Conservation (phyloP, 1,140 invertebrate species). For the Drosophila lowei region DNA sequence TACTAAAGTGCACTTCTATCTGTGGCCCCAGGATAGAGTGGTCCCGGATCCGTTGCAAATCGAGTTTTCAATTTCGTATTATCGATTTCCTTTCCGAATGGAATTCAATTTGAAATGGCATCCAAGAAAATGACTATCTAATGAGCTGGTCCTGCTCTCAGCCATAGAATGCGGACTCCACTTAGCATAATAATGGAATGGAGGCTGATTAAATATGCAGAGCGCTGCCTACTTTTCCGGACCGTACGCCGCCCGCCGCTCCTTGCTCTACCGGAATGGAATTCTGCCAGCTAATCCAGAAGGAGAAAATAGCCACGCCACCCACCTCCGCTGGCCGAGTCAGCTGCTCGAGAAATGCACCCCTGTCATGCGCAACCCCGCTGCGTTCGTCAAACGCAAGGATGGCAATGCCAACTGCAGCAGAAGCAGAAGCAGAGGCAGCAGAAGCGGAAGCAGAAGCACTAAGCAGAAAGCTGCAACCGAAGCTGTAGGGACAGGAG, state of each 20-base stretch:
- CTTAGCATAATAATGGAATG: slow-evolving; percentile 62
- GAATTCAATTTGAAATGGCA: slow-evolving; percentile 56
- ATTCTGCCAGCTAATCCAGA: slow-evolving; percentile 4
- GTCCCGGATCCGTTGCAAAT: background rate
- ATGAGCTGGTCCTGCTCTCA: slow-evolving; percentile 13
- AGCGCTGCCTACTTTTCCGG: slow-evolving; percentile 65
- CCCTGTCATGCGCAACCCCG: slow-evolving; percentile 54
- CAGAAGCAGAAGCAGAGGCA: slow-evolving; percentile 26
- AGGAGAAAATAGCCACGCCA: background rate
- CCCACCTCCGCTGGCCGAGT: slow-evolving; percentile 29
- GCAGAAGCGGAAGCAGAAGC: slow-evolving; percentile 28
- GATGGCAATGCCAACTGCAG: slow-evolving; percentile 16
- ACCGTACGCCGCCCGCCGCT: background rate
- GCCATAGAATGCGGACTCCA: slow-evolving; percentile 9
- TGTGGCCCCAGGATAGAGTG: too few relatives aligned
- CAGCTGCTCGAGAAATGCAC: slow-evolving; percentile 57
- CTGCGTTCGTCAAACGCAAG: slow-evolving; percentile 32
- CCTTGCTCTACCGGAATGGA: slow-evolving; percentile 18
- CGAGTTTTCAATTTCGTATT: slow-evolving; percentile 51
- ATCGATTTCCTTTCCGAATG: slow-evolving; percentile 62
- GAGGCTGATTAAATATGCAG: slow-evolving; percentile 52
- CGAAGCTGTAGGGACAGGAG: too few relatives aligned
- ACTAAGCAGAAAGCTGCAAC: slow-evolving; percentile 49
- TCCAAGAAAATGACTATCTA: slow-evolving; percentile 53
- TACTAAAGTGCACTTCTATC: background rate